Base-by-base conservation (phyloP, 2,113 vertebrate species). In the Poeciliopsis retropinna region DNA sequence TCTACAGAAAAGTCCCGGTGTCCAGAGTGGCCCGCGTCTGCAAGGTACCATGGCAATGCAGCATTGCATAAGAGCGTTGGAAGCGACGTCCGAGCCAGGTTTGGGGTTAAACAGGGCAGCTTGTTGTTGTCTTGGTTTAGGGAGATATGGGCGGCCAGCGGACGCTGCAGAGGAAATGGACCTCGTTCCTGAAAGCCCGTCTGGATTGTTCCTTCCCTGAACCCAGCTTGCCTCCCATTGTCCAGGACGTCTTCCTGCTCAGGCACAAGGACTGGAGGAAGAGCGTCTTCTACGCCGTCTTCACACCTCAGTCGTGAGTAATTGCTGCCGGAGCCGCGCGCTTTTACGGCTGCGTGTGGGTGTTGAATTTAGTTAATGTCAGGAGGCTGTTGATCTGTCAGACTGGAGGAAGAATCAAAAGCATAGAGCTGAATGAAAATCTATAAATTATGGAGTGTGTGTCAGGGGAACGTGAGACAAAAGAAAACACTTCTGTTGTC, bases 21-120 rank as follows among this genome's bases (percentile, higher is more conserved):
- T 94, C 95, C 5, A 91, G 95, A 79, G 92, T 96, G 64, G 95
- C 95, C 44, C 93, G 92, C 10, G 91, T 96, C 76, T 96, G 95
- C 90, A 96, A 95, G 91, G 96, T 96, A 82, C 15, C 51, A 31
- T 9, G 13, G 28, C 51, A 19, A 34, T 1, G 10, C 15, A 34
- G 32, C 62, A 17, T 30, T 39, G 64, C 61, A 32, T 13, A 1
- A 13, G 41, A 28, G 0, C n/a, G 2, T 39, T 54, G 57, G 44
- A 19, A 47, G 41, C 31, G 13, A 17, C 34, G 22, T 57, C 27
- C 60, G 72, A 68, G 37, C 25, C 51, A 82, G 29, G 73, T 6
- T 66, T 3, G 25, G 8, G 51, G 51, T 57, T 57, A n/a, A 2
- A 73, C 11, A 64, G 64, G 54, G 68, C 41, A 3, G n/a, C 72